Evolutionary conservation across 2,797 vertebrate genomes (phyloP).

Genomic region (Tenualosa thibaudeaui): DNA sequence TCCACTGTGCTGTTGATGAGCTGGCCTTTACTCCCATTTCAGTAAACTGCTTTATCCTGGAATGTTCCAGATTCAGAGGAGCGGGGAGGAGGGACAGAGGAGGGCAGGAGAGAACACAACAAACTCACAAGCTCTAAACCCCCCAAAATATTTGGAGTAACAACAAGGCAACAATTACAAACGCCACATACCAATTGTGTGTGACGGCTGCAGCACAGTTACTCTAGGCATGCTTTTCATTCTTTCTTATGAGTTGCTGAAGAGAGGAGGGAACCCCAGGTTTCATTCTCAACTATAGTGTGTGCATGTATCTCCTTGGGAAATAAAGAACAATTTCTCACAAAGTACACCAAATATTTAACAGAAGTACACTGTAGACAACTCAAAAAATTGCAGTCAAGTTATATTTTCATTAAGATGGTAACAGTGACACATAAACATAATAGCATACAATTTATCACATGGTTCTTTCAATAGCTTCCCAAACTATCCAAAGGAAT

Average conservation of each 20-base stretch:
- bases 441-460: background rate
- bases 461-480: background rate
- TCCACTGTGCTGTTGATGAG: conserved; percentile 40
- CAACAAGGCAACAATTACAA: conserved; percentile 66
- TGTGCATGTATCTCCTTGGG: background rate
- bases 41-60: conserved; percentile 46
- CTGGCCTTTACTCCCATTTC: conserved; percentile 37
- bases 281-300: background rate
- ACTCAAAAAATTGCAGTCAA: background rate
- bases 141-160: conserved; percentile 62
- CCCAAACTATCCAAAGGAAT: background rate
- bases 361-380: conserved; percentile 41
- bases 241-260: background rate
- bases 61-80: conserved; percentile 48
- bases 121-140: conserved; percentile 40
- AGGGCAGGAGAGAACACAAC: conserved; percentile 33
- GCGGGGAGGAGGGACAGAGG: background rate
- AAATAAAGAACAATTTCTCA: background rate
- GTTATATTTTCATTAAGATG: conserved; percentile 26
- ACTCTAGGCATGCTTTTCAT: background rate
- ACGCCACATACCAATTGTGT: conserved; percentile 62
- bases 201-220: conserved; percentile 55
- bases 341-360: background rate
- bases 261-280: background rate
- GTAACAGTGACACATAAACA: conserved; percentile 28